Evolutionary conservation across 2,797 vertebrate species (phyloP).

Genomic region (Gymnoscopelus microlampas): DNA sequence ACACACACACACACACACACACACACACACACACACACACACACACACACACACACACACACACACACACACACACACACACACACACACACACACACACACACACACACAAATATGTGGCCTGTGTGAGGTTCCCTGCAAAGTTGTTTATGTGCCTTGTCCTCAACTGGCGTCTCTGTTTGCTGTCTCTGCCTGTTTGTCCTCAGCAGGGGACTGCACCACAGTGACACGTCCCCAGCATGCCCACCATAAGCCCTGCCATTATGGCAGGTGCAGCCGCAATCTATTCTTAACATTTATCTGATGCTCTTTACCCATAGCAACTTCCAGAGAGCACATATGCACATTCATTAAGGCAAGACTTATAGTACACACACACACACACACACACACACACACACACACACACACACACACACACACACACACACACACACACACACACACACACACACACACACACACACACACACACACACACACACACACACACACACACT

Average conservation of each 20-base stretch:
- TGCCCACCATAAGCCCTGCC: neutral
- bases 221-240: slow-evolving; percentile 29
- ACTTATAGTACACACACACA: too few species aligned
- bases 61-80: neutral
- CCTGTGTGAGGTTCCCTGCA: neutral
- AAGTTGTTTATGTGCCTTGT: slow-evolving; percentile 69
- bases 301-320: too few species aligned
- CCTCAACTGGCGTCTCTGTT: slow-evolving; percentile 69
- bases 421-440: neutral
- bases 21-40: neutral
- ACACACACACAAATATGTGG: slow-evolving; percentile 12
- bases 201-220: slow-evolving; percentile 27
- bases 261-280: slow-evolving; percentile 54
- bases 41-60: slow-evolving; percentile 28
- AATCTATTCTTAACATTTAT: neutral
- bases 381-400: too few species aligned
- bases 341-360: too few species aligned
- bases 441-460: neutral
- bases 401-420: too few species aligned
- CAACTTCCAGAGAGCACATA: too few species aligned
- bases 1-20: neutral
- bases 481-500: too few species aligned
- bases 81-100: slow-evolving; percentile 11
- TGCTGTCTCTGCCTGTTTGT: slow-evolving; percentile 67
- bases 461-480: too few species aligned